phyloP scores from a whole-genome alignment of 2,888 invertebrate species.

The Marronus borbonicus region DNA sequence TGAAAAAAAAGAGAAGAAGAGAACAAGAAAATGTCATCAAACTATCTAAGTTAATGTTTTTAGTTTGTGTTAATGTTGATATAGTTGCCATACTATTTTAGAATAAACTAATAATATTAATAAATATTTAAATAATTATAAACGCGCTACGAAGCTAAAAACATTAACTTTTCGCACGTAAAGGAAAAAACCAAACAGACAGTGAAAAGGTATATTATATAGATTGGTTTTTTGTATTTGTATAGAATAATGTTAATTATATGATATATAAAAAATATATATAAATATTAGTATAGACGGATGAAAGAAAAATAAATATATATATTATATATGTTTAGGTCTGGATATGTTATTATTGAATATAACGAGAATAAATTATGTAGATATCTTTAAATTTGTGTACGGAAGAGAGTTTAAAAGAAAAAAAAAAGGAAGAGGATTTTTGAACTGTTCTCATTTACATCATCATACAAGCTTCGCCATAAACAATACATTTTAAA shows the following conservation, averaged over 20 bases:
- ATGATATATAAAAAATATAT: slow-evolving; percentile 47
- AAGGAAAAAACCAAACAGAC: slow-evolving; percentile 46
- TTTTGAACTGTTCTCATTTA: neutral
- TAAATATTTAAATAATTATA: slow-evolving; percentile 35
- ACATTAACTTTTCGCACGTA: slow-evolving; percentile 37
- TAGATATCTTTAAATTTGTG: slow-evolving; percentile 46
- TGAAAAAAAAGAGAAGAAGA: slow-evolving; percentile 3
- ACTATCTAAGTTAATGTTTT: slow-evolving; percentile 46
- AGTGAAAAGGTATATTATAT: slow-evolving; percentile 46
- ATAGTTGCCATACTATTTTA: slow-evolving; percentile 50
- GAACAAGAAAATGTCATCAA: slow-evolving; percentile 24
- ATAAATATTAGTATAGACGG: slow-evolving; percentile 48
- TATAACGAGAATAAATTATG: slow-evolving; percentile 40
- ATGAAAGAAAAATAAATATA: slow-evolving; percentile 44
- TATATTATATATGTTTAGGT: slow-evolving; percentile 48
- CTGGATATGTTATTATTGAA: slow-evolving; percentile 48
- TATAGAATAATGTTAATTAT: slow-evolving; percentile 51
- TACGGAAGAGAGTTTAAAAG: slow-evolving; percentile 13
- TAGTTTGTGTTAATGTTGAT: slow-evolving; percentile 44
- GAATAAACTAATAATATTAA: slow-evolving; percentile 31
- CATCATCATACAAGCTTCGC: slow-evolving; percentile 27
- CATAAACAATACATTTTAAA: slow-evolving; percentile 28
- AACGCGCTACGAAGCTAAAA: slow-evolving; percentile 35
- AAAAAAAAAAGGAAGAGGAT: neutral
- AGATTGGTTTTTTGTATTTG: slow-evolving; percentile 50